These are phyloP conservation scores for Oeneis ivallda DNA, from an alignment of 2,888 invertebrate genomes.

Conservation along the genomic window DNA sequence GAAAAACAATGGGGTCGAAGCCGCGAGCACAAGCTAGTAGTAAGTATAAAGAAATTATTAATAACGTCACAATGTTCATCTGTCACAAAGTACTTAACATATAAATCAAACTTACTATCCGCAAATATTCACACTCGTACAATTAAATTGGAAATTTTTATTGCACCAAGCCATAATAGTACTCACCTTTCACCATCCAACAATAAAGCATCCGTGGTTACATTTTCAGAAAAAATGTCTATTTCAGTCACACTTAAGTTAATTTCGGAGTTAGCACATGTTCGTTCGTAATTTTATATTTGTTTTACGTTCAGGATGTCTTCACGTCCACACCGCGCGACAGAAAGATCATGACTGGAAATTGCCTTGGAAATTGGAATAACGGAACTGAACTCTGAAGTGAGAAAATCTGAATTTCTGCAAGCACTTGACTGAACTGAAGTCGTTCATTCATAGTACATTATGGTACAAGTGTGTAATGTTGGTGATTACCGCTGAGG, in stretches of 20 bases:
- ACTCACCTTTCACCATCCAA: conserved; percentile 15
- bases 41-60: no score
- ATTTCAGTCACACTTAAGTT: conserved; percentile 20
- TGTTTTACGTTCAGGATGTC: neutral
- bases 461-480: no score
- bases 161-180: neutral
- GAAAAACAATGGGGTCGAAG: no score
- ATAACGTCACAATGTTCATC: no score
- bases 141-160: neutral
- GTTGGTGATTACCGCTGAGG: no score
- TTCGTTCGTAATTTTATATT: conserved; percentile 8
- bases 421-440: conserved; percentile 10
- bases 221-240: conserved; percentile 13
- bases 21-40: no score
- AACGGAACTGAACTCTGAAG: neutral
- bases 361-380: neutral
- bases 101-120: no score
- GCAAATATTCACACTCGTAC: no score
- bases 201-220: conserved; percentile 13
- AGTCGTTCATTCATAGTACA: conserved; percentile 13
- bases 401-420: neutral
- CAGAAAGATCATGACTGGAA: neutral
- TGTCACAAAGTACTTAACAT: no score
- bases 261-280: conserved; percentile 14
- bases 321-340: neutral